Evolutionary conservation across 2,113 vertebrate species (phyloP), one percentile per base, ranked within the genome.

Genomic region (Bubo bubo): DNA sequence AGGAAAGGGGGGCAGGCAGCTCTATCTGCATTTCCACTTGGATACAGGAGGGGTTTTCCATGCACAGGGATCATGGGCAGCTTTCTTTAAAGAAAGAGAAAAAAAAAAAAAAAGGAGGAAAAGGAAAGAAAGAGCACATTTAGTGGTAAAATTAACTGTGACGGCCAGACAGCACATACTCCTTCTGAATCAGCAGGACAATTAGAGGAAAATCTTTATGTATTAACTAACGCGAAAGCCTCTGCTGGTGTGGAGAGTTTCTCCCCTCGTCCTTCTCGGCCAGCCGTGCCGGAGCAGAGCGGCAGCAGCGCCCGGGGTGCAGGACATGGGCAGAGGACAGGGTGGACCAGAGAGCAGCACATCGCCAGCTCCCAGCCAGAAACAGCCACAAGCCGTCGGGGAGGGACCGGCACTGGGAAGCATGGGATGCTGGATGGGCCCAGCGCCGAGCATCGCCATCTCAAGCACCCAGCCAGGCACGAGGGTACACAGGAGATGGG

Each of bases 191-290:
- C 82, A 86, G 59, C 86, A 83, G 79, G 53, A 76, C 52, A 50
- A 92, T 85, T 76, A 95, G 45, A 87, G 79, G 53, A 80, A 97
- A 94, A 93, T 76, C 87, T 89, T 93, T 91, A 91, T 4, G 8
- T 64, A 17, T 87, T 92, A 95, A 79, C 62, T n/a, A 79, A 66
- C 18, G 3, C 0, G 0, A 79, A 76, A 64, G 13, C 30, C 83
- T 28, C 35, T 10, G 64, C 32, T 26, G 47, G 34, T 12, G 30
- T 8, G 4, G 27, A 24, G 22, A 52, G 11, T 32, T 74, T 77
- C 71, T 37, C 60, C 55, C 37, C 58, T 87, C 2, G 0, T 53
- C 53, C 30, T 23, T 39, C 59, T 79, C 13, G 4, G 4, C 8
- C 39, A 4, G 59, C 21, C 0, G 0, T 12, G 68, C 62, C 0